A percentile compares a stretch with the other conserved stretches of the same genome.
Conservation (phyloP, 2,113 vertebrate genomes). For the Gila orcuttii region DNA sequence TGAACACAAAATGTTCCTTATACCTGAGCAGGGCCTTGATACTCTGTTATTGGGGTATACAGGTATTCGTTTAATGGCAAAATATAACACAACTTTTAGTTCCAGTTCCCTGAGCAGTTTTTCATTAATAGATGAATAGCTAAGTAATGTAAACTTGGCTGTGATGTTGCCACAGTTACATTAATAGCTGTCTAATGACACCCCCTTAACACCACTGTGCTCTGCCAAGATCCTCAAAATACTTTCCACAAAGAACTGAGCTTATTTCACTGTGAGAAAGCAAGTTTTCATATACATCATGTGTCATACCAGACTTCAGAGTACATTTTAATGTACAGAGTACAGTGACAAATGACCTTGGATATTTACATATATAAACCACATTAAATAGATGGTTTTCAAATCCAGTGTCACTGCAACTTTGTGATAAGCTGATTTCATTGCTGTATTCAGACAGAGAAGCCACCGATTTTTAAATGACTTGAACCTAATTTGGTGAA, state of each 20-base stretch:
- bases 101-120: not conserved
- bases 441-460: not conserved
- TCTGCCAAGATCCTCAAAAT: constrained; percentile 14
- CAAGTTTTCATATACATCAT: not conserved
- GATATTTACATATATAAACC: not conserved
- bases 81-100: not conserved
- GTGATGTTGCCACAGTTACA: constrained; percentile 30
- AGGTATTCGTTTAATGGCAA: not conserved
- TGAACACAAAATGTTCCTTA: not conserved
- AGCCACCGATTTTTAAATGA: not conserved
- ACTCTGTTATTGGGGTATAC: not conserved
- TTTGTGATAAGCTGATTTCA: not conserved
- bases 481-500: not conserved
- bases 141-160: constrained; percentile 12
- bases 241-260: constrained; percentile 21
- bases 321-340: not conserved
- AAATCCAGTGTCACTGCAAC: not conserved
- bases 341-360: not conserved
- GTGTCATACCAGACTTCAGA: not conserved
- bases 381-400: not conserved
- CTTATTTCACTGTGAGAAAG: not conserved
- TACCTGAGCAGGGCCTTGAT: not conserved
- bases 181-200: constrained; percentile 25
- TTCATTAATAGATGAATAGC: not conserved
- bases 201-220: constrained; percentile 15